phyloP scores from a whole-genome alignment of 1,140 invertebrate genomes.

The Caenorhabditis remanei region DNA sequence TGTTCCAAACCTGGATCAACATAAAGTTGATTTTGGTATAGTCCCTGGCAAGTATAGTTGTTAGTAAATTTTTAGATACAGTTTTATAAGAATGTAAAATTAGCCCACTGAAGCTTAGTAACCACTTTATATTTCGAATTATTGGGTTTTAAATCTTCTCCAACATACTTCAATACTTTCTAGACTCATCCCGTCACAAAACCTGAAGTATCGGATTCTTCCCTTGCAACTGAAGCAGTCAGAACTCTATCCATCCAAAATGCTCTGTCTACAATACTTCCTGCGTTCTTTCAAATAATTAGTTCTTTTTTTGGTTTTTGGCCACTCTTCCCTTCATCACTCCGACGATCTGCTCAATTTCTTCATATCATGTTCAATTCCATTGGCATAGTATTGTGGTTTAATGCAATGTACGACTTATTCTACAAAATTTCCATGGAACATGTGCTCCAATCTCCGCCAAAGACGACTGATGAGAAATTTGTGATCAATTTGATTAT shows the following conservation, averaged over 20 bases:
- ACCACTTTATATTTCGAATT: not conserved
- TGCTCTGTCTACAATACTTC: slow-evolving; percentile 25
- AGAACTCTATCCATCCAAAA: slow-evolving; percentile 19
- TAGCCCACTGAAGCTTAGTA: no score
- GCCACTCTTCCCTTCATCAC: slow-evolving; percentile 2
- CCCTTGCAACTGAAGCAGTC: not conserved
- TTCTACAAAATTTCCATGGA: slow-evolving; percentile 39
- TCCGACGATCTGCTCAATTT: slow-evolving; percentile 1
- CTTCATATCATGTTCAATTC: slow-evolving; percentile 20
- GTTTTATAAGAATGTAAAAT: no score
- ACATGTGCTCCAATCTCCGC: slow-evolving; percentile 10
- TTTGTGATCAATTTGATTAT: slow-evolving; percentile 35
- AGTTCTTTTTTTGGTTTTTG: slow-evolving; percentile 27
- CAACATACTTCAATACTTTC: not conserved
- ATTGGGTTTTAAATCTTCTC: not conserved
- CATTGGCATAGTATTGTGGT: not conserved
- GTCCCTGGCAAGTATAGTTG: no score
- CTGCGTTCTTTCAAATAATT: slow-evolving; percentile 31
- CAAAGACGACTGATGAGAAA: not conserved
- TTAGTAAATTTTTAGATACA: no score
- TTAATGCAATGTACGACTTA: slow-evolving; percentile 35
- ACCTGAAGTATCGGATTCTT: not conserved
- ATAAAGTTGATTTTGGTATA: no score
- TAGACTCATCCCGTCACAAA: not conserved
- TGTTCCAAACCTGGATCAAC: no score